Conservation (phyloP, 2,113 vertebrate genomes). For the Gallinago media region DNA sequence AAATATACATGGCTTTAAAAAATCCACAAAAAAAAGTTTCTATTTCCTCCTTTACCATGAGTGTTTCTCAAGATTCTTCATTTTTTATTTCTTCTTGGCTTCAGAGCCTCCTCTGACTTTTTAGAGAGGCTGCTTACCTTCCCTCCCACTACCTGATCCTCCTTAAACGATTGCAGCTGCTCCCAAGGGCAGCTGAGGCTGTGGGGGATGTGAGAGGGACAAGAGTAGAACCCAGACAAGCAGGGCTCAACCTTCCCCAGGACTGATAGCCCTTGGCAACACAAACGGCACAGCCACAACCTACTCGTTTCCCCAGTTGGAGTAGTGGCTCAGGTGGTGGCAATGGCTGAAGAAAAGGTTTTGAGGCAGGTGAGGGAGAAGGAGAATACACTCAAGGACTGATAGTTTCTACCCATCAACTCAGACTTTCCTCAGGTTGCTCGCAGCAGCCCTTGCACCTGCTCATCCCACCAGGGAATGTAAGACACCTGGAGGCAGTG, state of each 20-base stretch:
- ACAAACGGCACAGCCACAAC: neutral
- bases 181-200: neutral
- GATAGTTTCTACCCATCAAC: neutral
- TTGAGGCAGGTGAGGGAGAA: neutral
- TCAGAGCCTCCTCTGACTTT: neutral
- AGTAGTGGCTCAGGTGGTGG: neutral
- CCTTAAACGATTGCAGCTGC: neutral
- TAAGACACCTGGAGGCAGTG: rapidly evolving
- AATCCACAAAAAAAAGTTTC: neutral
- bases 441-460: neutral
- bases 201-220: neutral
- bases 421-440: neutral
- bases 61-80: neutral
- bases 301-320: neutral
- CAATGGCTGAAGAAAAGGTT: neutral
- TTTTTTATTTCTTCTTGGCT: neutral
- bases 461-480: neutral
- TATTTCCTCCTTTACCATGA: neutral
- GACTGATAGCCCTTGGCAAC: neutral
- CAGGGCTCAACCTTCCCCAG: neutral
- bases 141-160: neutral
- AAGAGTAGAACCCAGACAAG: neutral
- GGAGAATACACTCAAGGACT: neutral
- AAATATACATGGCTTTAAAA: neutral
- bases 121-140: neutral